Base-by-base conservation (phyloP, 1,140 invertebrate species). In the Acromyrmex echinatior region DNA sequence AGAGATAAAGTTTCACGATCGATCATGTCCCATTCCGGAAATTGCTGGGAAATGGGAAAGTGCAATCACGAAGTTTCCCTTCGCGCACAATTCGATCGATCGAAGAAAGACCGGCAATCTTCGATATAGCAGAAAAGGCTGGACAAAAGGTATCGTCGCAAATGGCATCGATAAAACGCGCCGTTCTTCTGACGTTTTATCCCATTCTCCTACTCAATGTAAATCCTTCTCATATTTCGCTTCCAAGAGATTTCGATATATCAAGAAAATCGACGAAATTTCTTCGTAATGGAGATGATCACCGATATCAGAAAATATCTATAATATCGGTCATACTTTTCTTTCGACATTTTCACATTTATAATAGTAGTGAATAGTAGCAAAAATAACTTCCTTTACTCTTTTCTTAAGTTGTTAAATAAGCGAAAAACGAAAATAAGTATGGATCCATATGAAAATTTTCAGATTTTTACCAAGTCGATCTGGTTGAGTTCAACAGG, bases 21-120 rank as follows among this genome's bases (percentile, higher is more conserved):
- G 76, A 86, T 81, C 63, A 73, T 53, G n/a, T 63, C 77, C 25
- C 53, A 77, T 71, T 39, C 53, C 90, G 93, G 92, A 93, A 93
- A 93, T 93, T 93, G 87, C 71, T 86, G 58, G 92, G 91, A 93
- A 93, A 93, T 93, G 81, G 81, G 91, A 89, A 91, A 90, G 74
- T 86, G 68, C 70, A 68, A 84, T 45, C 60, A 80, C 68, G 70
- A 84, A 28, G 53, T 91, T 71, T 70, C 49, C 53, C 81, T 49
- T 74, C 18, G 68, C 56, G 18, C 18, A 73, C 16, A 18, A 45
- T 66, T 70, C 84, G 53, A 86, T 81, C 78, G 76, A 86, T 68
- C 63, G 53, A 39, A 14, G n/a, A 39, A 18, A 62, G 51, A 62
- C 53, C 21, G 21, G 18, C 35, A 39, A 84, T 84, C 39, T 49